phyloP scores from a whole-genome alignment of 2,113 vertebrate species.

The Seriola aureovittata region DNA sequence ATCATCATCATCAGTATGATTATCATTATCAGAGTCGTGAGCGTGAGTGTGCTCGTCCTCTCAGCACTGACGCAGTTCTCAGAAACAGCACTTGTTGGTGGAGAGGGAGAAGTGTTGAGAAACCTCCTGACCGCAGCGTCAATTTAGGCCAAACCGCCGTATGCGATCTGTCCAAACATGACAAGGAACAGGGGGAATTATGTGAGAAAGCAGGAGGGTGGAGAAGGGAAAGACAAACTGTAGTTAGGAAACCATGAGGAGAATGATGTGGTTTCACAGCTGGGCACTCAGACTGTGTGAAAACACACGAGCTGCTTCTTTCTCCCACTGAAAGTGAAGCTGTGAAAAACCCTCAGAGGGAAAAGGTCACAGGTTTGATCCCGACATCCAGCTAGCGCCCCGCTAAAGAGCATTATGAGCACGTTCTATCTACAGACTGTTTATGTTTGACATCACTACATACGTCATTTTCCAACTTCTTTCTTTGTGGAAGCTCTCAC shows the following conservation, averaged over 20 bases:
- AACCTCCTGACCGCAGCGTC: conserved; percentile 44
- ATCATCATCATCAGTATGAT: background rate
- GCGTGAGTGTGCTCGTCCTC: background rate
- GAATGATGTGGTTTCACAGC: conserved; percentile 61
- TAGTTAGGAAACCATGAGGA: conserved; percentile 49
- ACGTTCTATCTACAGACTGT: background rate
- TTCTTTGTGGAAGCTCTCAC: too few relatives aligned
- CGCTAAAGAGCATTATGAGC: background rate
- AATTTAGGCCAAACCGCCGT: conserved; percentile 54
- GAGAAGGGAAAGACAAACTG: conserved; percentile 50
- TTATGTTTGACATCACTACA: too few relatives aligned
- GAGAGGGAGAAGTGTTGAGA: conserved; percentile 44
- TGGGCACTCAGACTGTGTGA: conserved; percentile 37
- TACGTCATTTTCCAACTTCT: too few relatives aligned
- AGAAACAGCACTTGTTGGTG: conserved; percentile 36
- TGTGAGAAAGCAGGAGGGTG: conserved; percentile 38
- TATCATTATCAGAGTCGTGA: background rate
- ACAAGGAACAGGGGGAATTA: conserved; percentile 26
- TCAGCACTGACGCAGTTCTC: conserved; percentile 41
- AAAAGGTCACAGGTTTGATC: conserved; percentile 11
- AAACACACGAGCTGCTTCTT: conserved; percentile 5
- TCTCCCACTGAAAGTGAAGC: background rate
- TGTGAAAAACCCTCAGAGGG: background rate
- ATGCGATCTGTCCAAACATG: conserved; percentile 64
- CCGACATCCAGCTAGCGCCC: background rate